Conservation (phyloP, 2,797 vertebrate genomes). For the Hylomyscus alleni region DNA sequence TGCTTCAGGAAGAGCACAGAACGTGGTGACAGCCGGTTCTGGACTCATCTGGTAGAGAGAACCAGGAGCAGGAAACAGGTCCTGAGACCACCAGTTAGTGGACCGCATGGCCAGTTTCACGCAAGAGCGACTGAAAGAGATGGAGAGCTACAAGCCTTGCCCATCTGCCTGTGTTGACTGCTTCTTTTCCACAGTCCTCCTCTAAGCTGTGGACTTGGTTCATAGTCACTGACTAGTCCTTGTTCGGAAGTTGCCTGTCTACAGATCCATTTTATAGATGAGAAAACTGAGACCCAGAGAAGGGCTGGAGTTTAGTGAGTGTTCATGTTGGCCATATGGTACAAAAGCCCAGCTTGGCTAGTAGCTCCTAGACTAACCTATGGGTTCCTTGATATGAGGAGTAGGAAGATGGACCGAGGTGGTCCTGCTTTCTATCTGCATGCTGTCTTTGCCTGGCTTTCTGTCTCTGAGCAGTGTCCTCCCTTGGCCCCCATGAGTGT, state of each 20-base stretch:
- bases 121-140: not conserved
- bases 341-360: not conserved
- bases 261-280: not conserved
- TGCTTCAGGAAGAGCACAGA: not conserved
- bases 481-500: not conserved
- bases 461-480: not conserved
- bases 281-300: not conserved
- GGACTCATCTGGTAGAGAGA: no score
- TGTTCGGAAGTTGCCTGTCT: not conserved
- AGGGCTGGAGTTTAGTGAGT: not conserved
- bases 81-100: not conserved
- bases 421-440: not conserved
- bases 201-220: not conserved
- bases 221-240: not conserved
- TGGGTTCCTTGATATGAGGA: not conserved
- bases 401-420: not conserved
- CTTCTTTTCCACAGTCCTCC: not conserved
- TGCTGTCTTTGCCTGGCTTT: not conserved
- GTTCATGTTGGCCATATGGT: not conserved
- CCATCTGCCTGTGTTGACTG: not conserved
- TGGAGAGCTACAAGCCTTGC: fast-evolving
- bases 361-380: not conserved
- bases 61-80: not conserved
- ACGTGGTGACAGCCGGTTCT: not conserved
- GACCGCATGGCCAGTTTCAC: fast-evolving